A percentile compares a stretch with the other conserved stretches of the same genome.
Evolutionary conservation across 2,888 invertebrate genomes (phyloP).

Genomic region (Cantharis rufa): DNA sequence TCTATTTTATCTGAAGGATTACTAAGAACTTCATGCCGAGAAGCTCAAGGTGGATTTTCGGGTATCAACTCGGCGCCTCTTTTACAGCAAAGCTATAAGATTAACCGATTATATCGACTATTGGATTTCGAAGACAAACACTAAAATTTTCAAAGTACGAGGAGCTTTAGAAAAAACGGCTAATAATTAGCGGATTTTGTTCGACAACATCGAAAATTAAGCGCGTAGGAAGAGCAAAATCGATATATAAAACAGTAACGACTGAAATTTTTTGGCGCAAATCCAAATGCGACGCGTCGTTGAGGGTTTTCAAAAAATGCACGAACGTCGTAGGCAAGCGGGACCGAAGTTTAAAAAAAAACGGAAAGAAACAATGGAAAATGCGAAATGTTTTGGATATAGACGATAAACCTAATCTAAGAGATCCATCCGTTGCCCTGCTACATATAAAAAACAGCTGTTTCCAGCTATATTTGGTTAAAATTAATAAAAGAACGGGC

Average conservation of each 20-base stretch:
- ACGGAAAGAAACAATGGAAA: slow-evolving; percentile 12
- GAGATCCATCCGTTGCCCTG: slow-evolving; percentile 26
- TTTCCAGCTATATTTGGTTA: slow-evolving; percentile 40
- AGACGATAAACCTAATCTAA: slow-evolving; percentile 31
- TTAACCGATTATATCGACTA: slow-evolving; percentile 21
- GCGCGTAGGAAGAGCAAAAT: background rate
- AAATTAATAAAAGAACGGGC: slow-evolving; percentile 41
- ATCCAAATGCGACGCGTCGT: background rate
- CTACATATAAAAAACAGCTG: slow-evolving; percentile 41
- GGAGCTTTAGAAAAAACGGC: background rate
- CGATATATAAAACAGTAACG: background rate
- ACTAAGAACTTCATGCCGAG: slow-evolving; percentile 19
- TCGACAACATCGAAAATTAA: background rate
- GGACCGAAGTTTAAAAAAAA: background rate
- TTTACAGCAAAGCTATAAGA: slow-evolving; percentile 24
- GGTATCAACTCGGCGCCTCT: slow-evolving; percentile 20
- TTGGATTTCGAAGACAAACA: slow-evolving; percentile 7
- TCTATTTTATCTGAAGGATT: slow-evolving; percentile 12
- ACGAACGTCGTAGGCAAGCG: background rate
- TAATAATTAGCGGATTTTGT: background rate
- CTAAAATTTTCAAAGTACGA: background rate
- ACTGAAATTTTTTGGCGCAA: background rate
- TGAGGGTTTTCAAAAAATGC: background rate
- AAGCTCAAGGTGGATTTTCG: slow-evolving; percentile 26
- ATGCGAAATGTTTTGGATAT: slow-evolving; percentile 19